A percentile compares a stretch with the other conserved stretches of the same genome.
These are phyloP conservation scores for Cynoglossus semilaevis DNA, from an alignment of 2,113 vertebrate genomes.

Conservation along the genomic window DNA sequence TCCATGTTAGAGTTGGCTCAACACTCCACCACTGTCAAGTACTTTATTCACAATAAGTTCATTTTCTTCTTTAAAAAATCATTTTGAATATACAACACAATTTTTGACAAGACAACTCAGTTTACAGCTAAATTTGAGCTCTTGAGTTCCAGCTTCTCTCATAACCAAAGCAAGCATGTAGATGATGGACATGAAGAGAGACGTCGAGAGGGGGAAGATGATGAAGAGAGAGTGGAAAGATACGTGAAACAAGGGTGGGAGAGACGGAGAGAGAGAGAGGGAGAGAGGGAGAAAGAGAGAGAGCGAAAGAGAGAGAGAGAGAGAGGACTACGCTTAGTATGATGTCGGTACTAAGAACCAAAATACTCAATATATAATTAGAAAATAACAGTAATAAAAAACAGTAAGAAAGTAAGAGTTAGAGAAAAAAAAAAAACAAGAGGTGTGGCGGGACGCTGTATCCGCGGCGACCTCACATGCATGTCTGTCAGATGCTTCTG, in stretches of 20 bases:
- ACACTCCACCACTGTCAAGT: slow-evolving; percentile 75
- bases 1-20: slow-evolving; percentile 68
- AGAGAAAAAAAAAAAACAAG: slow-evolving; percentile 54
- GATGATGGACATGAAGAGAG: slow-evolving; percentile 34
- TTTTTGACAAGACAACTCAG: slow-evolving; percentile 76
- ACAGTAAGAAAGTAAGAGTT: slow-evolving; percentile 63
- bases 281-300: background rate
- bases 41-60: slow-evolving; percentile 81
- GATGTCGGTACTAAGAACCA: slow-evolving; percentile 71
- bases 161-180: slow-evolving; percentile 74
- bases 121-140: slow-evolving; percentile 79
- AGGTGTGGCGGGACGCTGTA: slow-evolving; percentile 63
- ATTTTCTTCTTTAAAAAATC: slow-evolving; percentile 78
- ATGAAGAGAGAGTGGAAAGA: slow-evolving; percentile 51
- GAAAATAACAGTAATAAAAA: slow-evolving; percentile 72
- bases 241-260: slow-evolving; percentile 40
- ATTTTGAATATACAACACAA: slow-evolving; percentile 81
- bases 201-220: slow-evolving; percentile 24
- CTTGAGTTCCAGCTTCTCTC: slow-evolving; percentile 77
- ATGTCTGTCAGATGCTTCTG: slow-evolving; percentile 71
- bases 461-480: slow-evolving; percentile 73
- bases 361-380: slow-evolving; percentile 72
- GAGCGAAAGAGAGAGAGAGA: slow-evolving; percentile 34
- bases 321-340: slow-evolving; percentile 67
- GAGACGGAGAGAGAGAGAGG: slow-evolving; percentile 46